Base-by-base conservation (phyloP, 1,140 invertebrate species). In the Leptopilina clavipes region DNA sequence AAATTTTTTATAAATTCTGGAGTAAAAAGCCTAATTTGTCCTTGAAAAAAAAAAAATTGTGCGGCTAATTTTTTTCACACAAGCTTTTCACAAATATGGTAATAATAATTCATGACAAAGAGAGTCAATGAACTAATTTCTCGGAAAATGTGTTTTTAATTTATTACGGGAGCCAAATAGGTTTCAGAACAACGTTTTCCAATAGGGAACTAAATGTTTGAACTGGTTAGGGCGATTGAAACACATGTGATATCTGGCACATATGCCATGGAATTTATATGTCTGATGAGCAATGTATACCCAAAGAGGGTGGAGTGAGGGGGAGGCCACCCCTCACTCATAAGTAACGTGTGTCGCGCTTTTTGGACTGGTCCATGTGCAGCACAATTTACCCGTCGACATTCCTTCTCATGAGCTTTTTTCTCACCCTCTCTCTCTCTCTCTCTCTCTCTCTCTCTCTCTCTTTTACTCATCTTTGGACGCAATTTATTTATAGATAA, bases 201-300 rank as follows among this genome's bases (percentile, higher is more conserved):
- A 2, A 37, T 65, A 9, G 59, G 59, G 22, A 31, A 37, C 59
- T 25, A 22, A 31, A 1, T 31, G 25, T 31, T 25, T 31, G 59
- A 65, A 17, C 59, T 65, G 59, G 59, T 65, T 65, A 65, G 25
- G 59, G 59, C 31, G 22, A 65, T 65, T 12, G 59, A 25, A 65
- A 65, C 59, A 65, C 59, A 65, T 65, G 59, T 65, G 59, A 65
- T 65, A 65, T 65, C 22, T 65, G 59, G 59, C 59, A 65, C 59
- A 65, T 65, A 65, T 65, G 59, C 19, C 5, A 14, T 31, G 19
- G 22, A 31, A 31, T 65, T n/a, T n/a, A 22, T 22, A 12, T 59
- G 10, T 59, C 19, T 19, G 56, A 37, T 65, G 25, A 22, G 59
- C 14, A 31, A 65, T 65, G 25, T 59, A 25, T 25, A 19, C 19